These are phyloP conservation scores for Nothocercus nigrocapillus DNA, from an alignment of 2,113 vertebrate genomes.

Conservation along the genomic window DNA sequence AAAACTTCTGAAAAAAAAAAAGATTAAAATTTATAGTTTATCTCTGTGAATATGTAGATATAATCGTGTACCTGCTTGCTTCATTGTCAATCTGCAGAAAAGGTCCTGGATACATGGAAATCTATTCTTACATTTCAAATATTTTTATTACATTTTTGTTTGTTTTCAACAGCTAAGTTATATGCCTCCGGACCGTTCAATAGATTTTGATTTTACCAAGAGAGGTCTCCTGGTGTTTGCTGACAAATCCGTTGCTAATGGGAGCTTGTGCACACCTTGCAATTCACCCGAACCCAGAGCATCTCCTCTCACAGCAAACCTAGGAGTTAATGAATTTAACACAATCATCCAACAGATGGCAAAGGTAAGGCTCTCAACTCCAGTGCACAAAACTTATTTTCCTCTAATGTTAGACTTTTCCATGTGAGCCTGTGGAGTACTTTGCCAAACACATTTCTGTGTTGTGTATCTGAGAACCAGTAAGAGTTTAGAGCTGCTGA, in stretches of 20 bases:
- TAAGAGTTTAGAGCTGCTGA: neutral
- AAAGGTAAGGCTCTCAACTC: slow-evolving; percentile 76
- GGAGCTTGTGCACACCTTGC: slow-evolving; percentile 43
- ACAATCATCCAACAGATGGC: slow-evolving; percentile 84
- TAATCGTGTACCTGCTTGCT: neutral
- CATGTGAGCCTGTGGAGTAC: neutral
- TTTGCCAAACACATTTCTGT: neutral
- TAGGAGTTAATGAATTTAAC: slow-evolving; percentile 81
- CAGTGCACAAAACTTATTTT: neutral
- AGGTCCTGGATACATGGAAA: neutral
- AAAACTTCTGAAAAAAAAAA: neutral
- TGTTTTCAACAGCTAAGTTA: slow-evolving; percentile 80
- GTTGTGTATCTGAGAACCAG: neutral
- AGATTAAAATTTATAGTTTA: neutral
- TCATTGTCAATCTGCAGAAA: neutral
- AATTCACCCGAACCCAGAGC: slow-evolving; percentile 32
- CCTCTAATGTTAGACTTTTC: neutral
- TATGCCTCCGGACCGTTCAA: slow-evolving; percentile 82
- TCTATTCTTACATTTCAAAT: neutral
- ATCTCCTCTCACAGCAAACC: slow-evolving; percentile 49
- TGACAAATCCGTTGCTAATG: slow-evolving; percentile 75
- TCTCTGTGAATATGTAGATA: neutral
- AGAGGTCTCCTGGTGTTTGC: slow-evolving; percentile 91
- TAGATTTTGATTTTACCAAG: slow-evolving; percentile 90
- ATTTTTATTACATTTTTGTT: neutral